Evolutionary conservation across 2,888 invertebrate genomes (phyloP), one percentile per base, ranked within the genome.

Genomic region (Campaea margaritaria): DNA sequence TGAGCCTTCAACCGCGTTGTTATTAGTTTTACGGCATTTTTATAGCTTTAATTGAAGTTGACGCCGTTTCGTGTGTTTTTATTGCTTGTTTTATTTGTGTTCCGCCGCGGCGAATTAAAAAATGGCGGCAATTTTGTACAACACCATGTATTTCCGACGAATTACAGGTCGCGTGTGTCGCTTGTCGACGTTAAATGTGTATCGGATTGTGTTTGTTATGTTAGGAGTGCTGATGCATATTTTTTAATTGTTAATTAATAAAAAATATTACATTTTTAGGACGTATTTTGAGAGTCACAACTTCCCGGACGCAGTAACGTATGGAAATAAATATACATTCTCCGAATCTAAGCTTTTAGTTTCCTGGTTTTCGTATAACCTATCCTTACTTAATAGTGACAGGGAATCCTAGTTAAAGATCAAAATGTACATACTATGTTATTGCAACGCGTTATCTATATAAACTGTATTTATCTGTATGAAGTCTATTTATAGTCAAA

Each of bases 41-140:
- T 83, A 84, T 79, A 74, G 78, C 77, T 77, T 76, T 83, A 82
- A 85, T 86, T 85, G 82, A 81, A 81, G 81, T 81, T 82, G 82
- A 86, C 82, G 81, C 78, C 80, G 70, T 79, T 81, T 71, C 74
- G 74, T 76, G 75, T 57, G 63, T 76, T 74, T 79, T 80, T 77
- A 77, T 74, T 66, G 71, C 63, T 44, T 52, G 60, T 62, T 75
- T 77, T 79, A 79, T 81, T 81, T 82, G 73, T 73, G 72, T 76
- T 76, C 60, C 38, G 57, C 57, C 62, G 52, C 69, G 56, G 65
- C 53, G 67, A 72, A 77, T 72, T 70, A 71, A 73, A 72, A 73
- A 72, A 64, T 59, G 60, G 56, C 51, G 61, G 63, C 65, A 64
- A 67, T 72, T 68, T 70, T 65, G 69, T 70, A 65, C 38, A 47